Evolutionary conservation across 2,797 vertebrate genomes (phyloP), one percentile per base, ranked within the genome.

Genomic region (Lepilemur ruficaudatus): DNA sequence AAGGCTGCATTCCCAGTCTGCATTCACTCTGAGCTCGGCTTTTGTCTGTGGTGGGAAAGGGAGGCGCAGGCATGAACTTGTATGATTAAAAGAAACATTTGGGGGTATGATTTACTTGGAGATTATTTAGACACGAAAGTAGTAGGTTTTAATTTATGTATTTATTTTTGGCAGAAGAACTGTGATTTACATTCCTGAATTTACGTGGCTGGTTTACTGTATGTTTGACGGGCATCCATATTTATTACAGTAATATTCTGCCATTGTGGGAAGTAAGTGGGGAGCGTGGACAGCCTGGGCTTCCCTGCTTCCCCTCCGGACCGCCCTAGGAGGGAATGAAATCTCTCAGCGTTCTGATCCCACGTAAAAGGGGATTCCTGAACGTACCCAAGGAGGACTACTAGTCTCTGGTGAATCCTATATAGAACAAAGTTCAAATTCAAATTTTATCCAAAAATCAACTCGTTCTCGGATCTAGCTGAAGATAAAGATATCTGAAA

Each of bases 121-220:
- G 41, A 89, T 61, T 59, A 89, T 81, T 25, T 87, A 72, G 69
- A 95, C 81, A 63, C 18, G 43, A 86, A 94, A 84, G 55, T 63
- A 90, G 78, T 32, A 79, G 52, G 50, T 46, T 95, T 93, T 96
- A 70, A 86, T 52, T 85, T 86, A 88, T 46, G 10, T 81, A 78
- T 78, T 84, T 84, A 92, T 43, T 90, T 89, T 75, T 82, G 84
- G 86, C 73, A 93, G 30, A 84, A 50, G 67, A 96, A 28, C 38
- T 22, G 43, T 92, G 55, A 92, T 63, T 93, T 94, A 72, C 35
- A 75, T 41, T 75, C 80, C 70, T 55, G 70, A 83, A 95, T 91
- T 25, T 65, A 91, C 17, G 35, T 7, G 48, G 59, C 25, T 83
- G 55, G 78, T 73, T 89, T 87, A 61, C 59, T 81, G 12, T 55